Evolutionary conservation across 2,797 vertebrate species (phyloP).

Genomic region (Argya squamiceps): DNA sequence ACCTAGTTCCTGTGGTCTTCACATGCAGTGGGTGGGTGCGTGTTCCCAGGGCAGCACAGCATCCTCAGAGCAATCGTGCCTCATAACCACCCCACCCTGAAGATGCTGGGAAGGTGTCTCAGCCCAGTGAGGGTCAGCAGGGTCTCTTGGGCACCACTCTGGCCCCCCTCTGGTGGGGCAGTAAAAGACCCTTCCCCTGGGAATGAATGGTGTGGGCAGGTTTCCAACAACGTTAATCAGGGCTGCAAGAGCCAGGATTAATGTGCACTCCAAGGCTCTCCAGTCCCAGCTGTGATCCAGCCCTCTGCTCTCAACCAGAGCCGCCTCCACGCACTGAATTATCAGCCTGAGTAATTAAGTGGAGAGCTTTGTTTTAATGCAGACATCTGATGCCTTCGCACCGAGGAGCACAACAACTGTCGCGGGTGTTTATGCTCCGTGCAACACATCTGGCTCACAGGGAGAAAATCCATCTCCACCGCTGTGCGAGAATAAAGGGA

Average conservation of each 20-base stretch:
- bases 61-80: neutral
- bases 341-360: slow-evolving; percentile 63
- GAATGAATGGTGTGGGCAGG: neutral
- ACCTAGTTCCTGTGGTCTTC: neutral
- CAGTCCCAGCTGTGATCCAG: slow-evolving; percentile 63
- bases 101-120: neutral
- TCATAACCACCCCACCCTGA: neutral
- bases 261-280: slow-evolving; percentile 58
- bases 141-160: neutral
- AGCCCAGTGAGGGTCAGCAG: neutral
- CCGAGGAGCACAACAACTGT: slow-evolving; percentile 61
- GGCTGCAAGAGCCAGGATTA: slow-evolving; percentile 41
- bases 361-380: slow-evolving; percentile 65
- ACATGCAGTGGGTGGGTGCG: accelerated
- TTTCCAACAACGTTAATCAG: slow-evolving; percentile 46
- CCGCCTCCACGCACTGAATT: slow-evolving; percentile 32
- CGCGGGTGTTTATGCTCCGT: slow-evolving; percentile 48
- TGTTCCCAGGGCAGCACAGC: neutral
- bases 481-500: neutral
- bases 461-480: slow-evolving; percentile 30
- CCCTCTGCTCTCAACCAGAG: slow-evolving; percentile 54
- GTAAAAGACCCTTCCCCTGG: neutral
- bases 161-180: neutral
- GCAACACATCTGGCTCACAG: slow-evolving; percentile 65
- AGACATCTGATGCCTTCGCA: slow-evolving; percentile 61